Evolutionary conservation across 2,797 vertebrate genomes (phyloP).

Genomic region (Odontamblyopus rebecca): DNA sequence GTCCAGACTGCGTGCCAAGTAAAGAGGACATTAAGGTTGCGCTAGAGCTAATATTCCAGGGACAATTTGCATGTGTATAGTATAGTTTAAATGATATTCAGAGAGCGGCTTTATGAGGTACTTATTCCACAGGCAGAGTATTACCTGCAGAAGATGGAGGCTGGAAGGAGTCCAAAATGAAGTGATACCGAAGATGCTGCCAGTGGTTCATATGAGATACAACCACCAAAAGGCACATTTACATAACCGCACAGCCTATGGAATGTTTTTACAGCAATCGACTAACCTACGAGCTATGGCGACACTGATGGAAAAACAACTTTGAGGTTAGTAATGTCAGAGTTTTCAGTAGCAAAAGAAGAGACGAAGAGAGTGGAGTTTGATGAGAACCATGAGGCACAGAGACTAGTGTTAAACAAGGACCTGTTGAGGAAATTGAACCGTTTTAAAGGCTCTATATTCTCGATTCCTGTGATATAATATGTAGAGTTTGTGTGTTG

Average conservation of each 20-base stretch:
- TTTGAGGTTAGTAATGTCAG: too few relatives aligned
- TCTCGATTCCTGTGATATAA: too few relatives aligned
- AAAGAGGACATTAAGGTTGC: slow-evolving; percentile 63
- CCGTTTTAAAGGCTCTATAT: too few relatives aligned
- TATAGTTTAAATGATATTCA: background rate
- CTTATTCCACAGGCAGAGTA: slow-evolving; percentile 1
- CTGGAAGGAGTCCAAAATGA: slow-evolving; percentile 5
- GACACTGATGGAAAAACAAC: background rate
- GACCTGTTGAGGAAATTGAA: too few relatives aligned
- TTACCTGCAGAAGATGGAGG: slow-evolving; percentile 1
- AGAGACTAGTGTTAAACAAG: too few relatives aligned
- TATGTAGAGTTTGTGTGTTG: too few relatives aligned
- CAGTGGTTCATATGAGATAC: background rate
- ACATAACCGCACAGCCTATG: background rate
- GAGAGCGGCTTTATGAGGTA: slow-evolving; percentile 4
- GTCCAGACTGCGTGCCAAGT: slow-evolving; percentile 58
- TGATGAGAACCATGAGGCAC: too few relatives aligned
- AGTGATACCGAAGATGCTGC: slow-evolving; percentile 3
- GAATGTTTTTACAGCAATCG: background rate
- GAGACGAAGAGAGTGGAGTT: too few relatives aligned
- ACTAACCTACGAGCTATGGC: background rate
- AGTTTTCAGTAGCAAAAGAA: background rate
- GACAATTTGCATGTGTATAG: background rate
- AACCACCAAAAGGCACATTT: background rate
- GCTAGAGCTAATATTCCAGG: slow-evolving; percentile 28